These are phyloP conservation scores for Plebejus argus DNA, from an alignment of 2,888 invertebrate species.

Conservation along the genomic window DNA sequence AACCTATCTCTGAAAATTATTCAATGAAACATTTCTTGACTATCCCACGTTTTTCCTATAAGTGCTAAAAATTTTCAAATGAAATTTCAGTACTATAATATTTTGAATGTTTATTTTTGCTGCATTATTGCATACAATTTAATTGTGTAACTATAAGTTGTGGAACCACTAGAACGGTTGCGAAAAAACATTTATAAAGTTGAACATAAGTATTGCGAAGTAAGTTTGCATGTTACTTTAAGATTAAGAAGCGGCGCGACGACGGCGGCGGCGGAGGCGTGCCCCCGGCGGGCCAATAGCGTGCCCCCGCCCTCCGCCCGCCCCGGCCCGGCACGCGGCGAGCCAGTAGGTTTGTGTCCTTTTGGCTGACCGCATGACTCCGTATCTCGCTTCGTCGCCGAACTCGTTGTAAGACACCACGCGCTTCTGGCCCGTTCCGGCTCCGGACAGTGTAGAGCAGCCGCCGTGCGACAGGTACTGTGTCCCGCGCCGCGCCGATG, in stretches of 20 bases:
- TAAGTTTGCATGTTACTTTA: slow-evolving; percentile 56
- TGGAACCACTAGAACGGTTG: neutral
- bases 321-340: slow-evolving; percentile 66
- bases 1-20: neutral
- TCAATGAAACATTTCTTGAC: neutral
- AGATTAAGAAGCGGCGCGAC: slow-evolving; percentile 51
- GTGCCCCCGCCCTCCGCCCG: slow-evolving; percentile 63
- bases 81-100: neutral
- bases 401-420: slow-evolving; percentile 72
- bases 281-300: slow-evolving; percentile 76
- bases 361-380: slow-evolving; percentile 82
- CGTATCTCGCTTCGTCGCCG: slow-evolving; percentile 80
- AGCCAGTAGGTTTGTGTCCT: slow-evolving; percentile 82
- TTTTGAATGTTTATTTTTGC: neutral
- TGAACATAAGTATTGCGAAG: slow-evolving; percentile 41
- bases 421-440: slow-evolving; percentile 73
- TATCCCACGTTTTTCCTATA: neutral
- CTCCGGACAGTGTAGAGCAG: slow-evolving; percentile 53
- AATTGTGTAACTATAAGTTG: neutral
- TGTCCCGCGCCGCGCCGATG: slow-evolving; percentile 53
- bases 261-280: slow-evolving; percentile 64
- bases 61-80: neutral
- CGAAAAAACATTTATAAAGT: slow-evolving; percentile 21
- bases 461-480: slow-evolving; percentile 70
- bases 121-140: too few species aligned